Evolutionary conservation across 1,140 invertebrate species (phyloP).

Genomic region (Platyura marginata): DNA sequence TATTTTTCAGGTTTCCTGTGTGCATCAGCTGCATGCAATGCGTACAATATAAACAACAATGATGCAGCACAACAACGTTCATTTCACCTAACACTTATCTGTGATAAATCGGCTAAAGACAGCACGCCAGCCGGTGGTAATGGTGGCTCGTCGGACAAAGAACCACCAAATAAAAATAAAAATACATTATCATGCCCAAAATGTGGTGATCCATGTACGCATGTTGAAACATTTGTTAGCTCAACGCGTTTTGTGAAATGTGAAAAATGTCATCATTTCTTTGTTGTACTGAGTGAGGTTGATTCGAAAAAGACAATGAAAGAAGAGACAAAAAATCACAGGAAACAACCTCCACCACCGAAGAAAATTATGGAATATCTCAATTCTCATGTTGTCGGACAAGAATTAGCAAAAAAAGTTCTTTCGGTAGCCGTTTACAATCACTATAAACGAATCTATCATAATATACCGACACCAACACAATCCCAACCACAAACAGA

Average conservation of each 20-base stretch:
- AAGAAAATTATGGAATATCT: conserved; percentile 95
- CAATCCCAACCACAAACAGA: conserved; percentile 24
- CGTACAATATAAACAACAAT: neutral
- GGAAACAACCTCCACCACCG: conserved; percentile 72
- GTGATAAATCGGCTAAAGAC: conserved; percentile 3
- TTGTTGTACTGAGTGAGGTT: conserved; percentile 85
- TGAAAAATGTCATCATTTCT: conserved; percentile 95
- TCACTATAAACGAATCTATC: conserved; percentile 95
- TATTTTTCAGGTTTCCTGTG: neutral
- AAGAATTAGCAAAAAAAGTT: conserved; percentile 97
- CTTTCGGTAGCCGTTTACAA: conserved; percentile 96
- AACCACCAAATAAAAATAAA: conserved; percentile 14
- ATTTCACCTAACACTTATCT: conserved; percentile 3
- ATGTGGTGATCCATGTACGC: conserved; percentile 88
- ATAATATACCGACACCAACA: conserved; percentile 59
- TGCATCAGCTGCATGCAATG: neutral
- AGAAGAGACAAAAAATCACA: conserved; percentile 48
- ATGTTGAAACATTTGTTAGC: conserved; percentile 94
- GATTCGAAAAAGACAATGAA: conserved; percentile 73
- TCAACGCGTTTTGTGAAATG: conserved; percentile 93
- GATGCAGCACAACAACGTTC: neutral
- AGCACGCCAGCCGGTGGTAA: conserved; percentile 7
- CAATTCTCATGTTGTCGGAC: conserved; percentile 92
- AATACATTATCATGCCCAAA: conserved; percentile 70
- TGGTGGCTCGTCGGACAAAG: conserved; percentile 16